Evolutionary conservation across 1,140 invertebrate genomes (phyloP), one percentile per base, ranked within the genome.

Genomic region (Ceratitis capitata): DNA sequence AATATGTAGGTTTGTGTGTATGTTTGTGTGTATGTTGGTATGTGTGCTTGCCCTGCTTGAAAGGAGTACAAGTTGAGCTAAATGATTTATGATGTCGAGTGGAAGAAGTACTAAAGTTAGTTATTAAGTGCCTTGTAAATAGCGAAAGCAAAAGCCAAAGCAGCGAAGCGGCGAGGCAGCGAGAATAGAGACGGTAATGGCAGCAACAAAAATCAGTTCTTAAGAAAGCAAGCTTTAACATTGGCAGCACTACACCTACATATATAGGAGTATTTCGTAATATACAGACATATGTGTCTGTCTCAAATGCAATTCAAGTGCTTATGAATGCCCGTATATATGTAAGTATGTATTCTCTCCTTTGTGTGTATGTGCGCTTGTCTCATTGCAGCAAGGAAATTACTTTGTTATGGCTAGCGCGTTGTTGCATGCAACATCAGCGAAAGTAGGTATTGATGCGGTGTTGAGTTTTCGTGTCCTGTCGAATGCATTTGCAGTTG

Each of bases 21-120:
- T 45, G 39, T 78, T 3, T 12, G 19, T 45, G n/a, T 45, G 19
- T 78, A 64, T 35, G 61, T 61, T 29, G 51, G 51, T 56, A 56
- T 26, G 32, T n/a, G 14, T 64, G 9, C 29, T 12, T 64, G 58
- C 29, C 29, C 64, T n/a, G 16, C 19, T 78, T 39, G 19, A 45
- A 45, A 78, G n/a, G 19, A n/a, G 6, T 78, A 23, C 69, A 78
- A 78, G 45, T 83, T 51, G 82, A 83, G 39, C 69, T 78, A 45
- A 83, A 83, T 83, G 82, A 83, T 83, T 83, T 83, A 83, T 83
- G 82, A 83, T 83, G 45, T 83, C 82, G 82, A 29, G 49, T 51
- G 47, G 45, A 53, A 83, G 49, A 53, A 51, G 82, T 83, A 83
- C 82, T 83, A 53, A 83, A 83, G 45, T 83, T 83, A 83, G 82